phyloP scores from a whole-genome alignment of 2,888 invertebrate species.

The Seira sanloemensis region DNA sequence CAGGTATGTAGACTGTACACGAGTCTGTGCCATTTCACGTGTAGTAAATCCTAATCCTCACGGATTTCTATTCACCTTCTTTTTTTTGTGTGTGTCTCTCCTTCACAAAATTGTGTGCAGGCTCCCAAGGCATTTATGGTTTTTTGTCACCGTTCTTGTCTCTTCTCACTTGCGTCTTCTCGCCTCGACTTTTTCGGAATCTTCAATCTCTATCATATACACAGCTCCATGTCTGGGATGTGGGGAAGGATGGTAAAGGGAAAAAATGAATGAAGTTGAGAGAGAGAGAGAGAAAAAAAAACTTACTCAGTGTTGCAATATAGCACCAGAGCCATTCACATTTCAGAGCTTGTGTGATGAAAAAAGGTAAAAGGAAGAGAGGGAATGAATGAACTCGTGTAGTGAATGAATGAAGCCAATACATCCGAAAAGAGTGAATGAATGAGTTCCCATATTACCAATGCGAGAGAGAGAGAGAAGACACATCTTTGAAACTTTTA shows the following conservation, averaged over 20 bases:
- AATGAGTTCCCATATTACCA: constrained; percentile 5
- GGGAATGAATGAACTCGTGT: constrained; percentile 28
- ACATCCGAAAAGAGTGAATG: neutral
- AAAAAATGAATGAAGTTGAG: constrained; percentile 13
- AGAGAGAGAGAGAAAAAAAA: constrained; percentile 22
- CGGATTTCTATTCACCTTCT: too few species aligned
- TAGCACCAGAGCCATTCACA: neutral
- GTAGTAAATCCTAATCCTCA: too few species aligned
- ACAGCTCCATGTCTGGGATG: neutral
- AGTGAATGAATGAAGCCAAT: constrained; percentile 8
- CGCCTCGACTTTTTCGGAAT: too few species aligned
- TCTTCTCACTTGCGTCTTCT: neutral
- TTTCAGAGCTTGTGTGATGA: neutral
- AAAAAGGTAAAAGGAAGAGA: neutral
- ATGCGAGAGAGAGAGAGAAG: neutral
- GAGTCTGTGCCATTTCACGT: too few species aligned
- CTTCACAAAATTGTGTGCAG: neutral
- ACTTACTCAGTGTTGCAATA: neutral
- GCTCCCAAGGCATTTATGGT: constrained; percentile 5
- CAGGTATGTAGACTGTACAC: too few species aligned
- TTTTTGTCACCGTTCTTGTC: constrained; percentile 9
- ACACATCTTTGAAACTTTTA: neutral
- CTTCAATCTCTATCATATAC: too few species aligned
- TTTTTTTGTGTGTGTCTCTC: too few species aligned
- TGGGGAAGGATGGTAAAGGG: neutral